phyloP scores from a whole-genome alignment of 2,113 vertebrate species.

The Ailurus styani region DNA sequence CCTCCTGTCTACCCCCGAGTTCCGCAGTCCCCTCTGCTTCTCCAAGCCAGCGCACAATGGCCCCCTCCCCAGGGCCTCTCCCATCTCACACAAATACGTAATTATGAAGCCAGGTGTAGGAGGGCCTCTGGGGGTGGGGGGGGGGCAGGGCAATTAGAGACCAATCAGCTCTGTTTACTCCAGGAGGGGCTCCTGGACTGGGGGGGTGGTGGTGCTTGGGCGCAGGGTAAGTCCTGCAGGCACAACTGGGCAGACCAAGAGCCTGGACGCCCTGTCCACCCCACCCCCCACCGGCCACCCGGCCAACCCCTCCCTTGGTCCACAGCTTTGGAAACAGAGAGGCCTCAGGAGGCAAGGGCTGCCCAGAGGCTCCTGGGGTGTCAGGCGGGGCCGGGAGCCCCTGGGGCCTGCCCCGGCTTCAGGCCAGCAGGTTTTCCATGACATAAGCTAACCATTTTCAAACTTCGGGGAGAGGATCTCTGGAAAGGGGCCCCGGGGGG shows the following conservation, averaged over 20 bases:
- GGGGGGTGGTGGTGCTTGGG: not conserved
- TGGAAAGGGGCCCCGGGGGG: accelerated
- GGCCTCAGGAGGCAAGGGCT: not conserved
- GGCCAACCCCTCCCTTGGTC: not conserved
- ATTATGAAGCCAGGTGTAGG: not conserved
- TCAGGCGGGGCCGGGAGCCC: too few species aligned
- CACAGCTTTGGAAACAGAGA: not conserved
- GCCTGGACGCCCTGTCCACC: not conserved
- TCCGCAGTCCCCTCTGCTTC: not conserved
- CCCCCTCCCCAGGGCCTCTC: not conserved
- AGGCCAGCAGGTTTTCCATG: not conserved
- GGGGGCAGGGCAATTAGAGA: not conserved
- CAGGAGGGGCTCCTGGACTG: not conserved
- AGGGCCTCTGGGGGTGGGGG: constrained; percentile 8
- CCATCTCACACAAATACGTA: not conserved
- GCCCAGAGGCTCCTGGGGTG: not conserved
- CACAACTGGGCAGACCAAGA: too few species aligned
- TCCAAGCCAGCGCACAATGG: not conserved
- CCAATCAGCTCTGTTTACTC: constrained; percentile 12
- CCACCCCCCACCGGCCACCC: not conserved
- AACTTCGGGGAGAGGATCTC: not conserved
- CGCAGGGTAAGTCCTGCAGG: not conserved
- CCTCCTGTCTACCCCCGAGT: not conserved
- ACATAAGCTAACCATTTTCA: not conserved
- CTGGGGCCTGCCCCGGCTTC: not conserved